Evolutionary conservation across 2,113 vertebrate genomes (phyloP).

Genomic region (Ciconia boyciana): DNA sequence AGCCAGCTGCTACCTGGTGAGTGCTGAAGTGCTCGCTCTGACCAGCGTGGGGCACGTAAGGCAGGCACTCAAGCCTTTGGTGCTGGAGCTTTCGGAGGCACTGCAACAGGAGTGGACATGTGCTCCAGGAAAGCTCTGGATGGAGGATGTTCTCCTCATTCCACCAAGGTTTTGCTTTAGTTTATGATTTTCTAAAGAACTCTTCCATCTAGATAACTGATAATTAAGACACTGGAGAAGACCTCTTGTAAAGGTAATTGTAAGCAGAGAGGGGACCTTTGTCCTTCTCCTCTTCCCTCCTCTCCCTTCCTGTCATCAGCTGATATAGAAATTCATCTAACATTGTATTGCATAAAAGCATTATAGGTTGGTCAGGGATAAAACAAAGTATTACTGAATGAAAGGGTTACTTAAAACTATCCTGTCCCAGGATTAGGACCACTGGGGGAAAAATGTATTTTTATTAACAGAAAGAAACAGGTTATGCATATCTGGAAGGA

Average conservation of each 20-base stretch:
- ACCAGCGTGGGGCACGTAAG: rapidly evolving
- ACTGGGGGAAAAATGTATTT: not conserved
- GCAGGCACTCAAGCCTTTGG: not conserved
- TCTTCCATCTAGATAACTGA: not conserved
- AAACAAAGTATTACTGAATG: not conserved
- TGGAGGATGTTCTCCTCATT: not conserved
- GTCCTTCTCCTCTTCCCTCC: not conserved
- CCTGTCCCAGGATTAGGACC: not conserved
- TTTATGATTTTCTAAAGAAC: not conserved
- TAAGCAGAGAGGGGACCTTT: not conserved
- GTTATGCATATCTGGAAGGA: not conserved
- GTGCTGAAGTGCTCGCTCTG: not conserved
- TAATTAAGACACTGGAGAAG: not conserved
- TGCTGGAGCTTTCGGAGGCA: not conserved
- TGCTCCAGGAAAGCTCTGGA: not conserved
- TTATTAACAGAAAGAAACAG: not conserved
- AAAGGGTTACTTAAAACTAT: not conserved
- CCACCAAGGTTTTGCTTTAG: not conserved
- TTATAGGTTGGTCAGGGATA: not conserved
- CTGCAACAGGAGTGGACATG: not conserved
- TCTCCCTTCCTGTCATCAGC: not conserved
- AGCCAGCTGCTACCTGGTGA: not conserved
- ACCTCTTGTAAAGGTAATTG: not conserved
- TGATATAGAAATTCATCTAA: not conserved
- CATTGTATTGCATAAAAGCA: not conserved